phyloP scores from a whole-genome alignment of 2,797 vertebrate species.

The Vespertilio murinus region DNA sequence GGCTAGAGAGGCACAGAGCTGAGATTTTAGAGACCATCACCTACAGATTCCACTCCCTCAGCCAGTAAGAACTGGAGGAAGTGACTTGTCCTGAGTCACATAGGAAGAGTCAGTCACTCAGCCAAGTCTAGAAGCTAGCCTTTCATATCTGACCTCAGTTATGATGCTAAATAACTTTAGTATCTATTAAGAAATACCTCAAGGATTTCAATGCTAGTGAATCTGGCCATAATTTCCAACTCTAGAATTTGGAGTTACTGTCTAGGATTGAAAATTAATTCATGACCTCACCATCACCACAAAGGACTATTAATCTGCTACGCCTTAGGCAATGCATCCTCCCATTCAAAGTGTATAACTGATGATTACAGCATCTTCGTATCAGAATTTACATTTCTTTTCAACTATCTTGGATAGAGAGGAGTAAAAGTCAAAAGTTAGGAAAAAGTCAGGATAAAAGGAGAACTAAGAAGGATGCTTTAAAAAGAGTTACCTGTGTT shows the following conservation, averaged over 20 bases:
- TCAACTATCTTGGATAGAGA: background rate
- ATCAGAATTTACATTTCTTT: slow-evolving; percentile 5
- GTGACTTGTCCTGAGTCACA: background rate
- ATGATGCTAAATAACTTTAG: background rate
- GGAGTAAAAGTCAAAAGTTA: slow-evolving; percentile 15
- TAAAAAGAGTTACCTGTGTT: slow-evolving; percentile 89
- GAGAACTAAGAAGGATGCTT: slow-evolving; percentile 45
- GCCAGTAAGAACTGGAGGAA: background rate
- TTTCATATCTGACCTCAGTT: background rate
- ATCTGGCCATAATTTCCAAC: background rate
- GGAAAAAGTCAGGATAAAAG: background rate
- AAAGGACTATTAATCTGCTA: background rate
- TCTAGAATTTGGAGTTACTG: background rate
- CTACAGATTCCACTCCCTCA: background rate
- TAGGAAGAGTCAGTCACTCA: background rate
- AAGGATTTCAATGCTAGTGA: slow-evolving; percentile 21
- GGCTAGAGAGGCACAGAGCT: background rate
- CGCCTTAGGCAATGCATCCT: background rate
- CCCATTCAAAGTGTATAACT: background rate
- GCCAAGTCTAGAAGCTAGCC: background rate
- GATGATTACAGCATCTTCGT: background rate
- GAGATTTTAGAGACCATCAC: background rate
- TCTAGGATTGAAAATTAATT: background rate
- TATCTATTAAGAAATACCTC: background rate
- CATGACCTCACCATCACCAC: background rate